These are phyloP conservation scores for Streptopelia turtur DNA, from an alignment of 2,797 vertebrate species.

Conservation along the genomic window DNA sequence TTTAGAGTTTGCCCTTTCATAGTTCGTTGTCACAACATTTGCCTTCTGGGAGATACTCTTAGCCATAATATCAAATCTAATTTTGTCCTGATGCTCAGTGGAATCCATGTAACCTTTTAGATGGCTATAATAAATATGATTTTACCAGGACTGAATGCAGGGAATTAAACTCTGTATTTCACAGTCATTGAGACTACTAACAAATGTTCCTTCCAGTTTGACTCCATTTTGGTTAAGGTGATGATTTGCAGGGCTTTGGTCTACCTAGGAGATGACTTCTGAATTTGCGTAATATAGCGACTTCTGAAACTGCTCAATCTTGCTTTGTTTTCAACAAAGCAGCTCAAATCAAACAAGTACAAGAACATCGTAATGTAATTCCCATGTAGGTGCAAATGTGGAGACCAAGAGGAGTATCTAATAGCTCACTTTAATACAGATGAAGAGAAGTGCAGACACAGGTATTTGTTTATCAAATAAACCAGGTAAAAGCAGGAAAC, in stretches of 20 bases:
- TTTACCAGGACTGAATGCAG: neutral
- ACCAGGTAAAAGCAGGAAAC: neutral
- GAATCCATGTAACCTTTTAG: slow-evolving; percentile 57
- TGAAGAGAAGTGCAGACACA: neutral
- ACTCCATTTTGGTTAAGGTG: neutral
- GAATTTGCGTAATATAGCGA: neutral
- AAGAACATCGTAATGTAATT: neutral
- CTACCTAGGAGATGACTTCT: neutral
- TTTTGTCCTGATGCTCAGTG: slow-evolving; percentile 38
- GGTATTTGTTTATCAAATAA: neutral
- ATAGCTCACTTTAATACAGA: neutral
- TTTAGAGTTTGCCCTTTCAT: slow-evolving; percentile 57
- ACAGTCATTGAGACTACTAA: neutral
- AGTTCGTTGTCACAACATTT: slow-evolving; percentile 56
- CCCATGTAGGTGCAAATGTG: neutral
- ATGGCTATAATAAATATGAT: slow-evolving; percentile 7
- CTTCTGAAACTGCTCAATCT: neutral
- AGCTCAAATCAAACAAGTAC: neutral
- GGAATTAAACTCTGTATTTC: slow-evolving; percentile 6
- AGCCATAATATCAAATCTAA: slow-evolving; percentile 38
- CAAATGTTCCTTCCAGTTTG: neutral
- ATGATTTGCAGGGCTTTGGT: neutral
- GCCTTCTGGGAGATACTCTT: slow-evolving; percentile 31
- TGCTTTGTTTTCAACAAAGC: neutral
- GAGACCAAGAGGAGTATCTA: neutral